These are phyloP conservation scores for Pygocentrus nattereri DNA, from an alignment of 2,797 vertebrate species.

Conservation along the genomic window DNA sequence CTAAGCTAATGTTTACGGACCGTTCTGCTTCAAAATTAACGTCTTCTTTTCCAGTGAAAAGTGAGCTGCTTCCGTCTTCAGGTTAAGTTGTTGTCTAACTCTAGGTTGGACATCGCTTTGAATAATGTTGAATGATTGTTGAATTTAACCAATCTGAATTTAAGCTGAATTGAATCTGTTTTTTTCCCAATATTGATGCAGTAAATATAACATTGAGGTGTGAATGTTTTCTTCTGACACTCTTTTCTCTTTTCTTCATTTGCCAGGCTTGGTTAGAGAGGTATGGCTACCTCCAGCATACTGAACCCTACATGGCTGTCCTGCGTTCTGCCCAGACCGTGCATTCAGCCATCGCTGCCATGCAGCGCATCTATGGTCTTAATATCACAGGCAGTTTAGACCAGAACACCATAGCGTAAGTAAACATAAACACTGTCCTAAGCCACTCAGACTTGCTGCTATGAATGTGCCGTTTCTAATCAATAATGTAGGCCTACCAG, in stretches of 20 bases:
- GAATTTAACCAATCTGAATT: no score
- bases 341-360: slow-evolving; percentile 95
- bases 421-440: not conserved
- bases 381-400: slow-evolving; percentile 97
- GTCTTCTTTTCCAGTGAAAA: no score
- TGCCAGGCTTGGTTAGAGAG: slow-evolving; percentile 96
- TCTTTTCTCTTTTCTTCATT: slow-evolving; percentile 8
- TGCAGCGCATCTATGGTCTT: slow-evolving; percentile 98
- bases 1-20: no score
- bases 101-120: no score
- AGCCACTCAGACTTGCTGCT: not conserved
- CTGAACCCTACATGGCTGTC: slow-evolving; percentile 93
- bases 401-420: slow-evolving; percentile 95
- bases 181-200: no score
- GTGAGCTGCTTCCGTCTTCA: no score
- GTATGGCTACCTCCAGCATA: slow-evolving; percentile 96
- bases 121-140: no score
- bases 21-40: no score
- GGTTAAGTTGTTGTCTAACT: no score
- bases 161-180: no score
- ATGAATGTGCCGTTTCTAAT: not conserved
- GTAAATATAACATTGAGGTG: not conserved
- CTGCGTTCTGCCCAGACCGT: slow-evolving; percentile 93
- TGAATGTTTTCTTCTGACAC: not conserved
- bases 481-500: not conserved